phyloP scores from a whole-genome alignment of 2,888 invertebrate species.

The Orthosia gothica region DNA sequence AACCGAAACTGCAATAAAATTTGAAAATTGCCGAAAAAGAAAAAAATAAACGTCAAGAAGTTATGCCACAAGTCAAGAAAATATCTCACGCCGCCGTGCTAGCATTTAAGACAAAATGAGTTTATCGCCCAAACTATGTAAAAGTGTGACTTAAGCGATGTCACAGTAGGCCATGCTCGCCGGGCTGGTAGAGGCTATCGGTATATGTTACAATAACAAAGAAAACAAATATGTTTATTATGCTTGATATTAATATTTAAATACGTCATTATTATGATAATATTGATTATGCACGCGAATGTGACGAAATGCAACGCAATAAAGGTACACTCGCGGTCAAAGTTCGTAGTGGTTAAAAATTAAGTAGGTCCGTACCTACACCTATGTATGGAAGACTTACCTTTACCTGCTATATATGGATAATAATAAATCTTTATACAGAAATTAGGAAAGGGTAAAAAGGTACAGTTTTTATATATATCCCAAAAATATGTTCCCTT shows the following conservation, averaged over 20 bases:
- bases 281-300: slow-evolving; percentile 3
- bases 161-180: too few relatives aligned
- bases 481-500: too few relatives aligned
- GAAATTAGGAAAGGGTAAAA: too few relatives aligned
- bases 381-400: not conserved
- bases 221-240: not conserved
- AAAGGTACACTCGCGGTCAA: slow-evolving; percentile 6
- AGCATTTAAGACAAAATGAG: too few relatives aligned
- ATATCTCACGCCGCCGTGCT: too few relatives aligned
- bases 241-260: not conserved
- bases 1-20: too few relatives aligned
- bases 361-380: not conserved
- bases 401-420: slow-evolving; percentile 30
- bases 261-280: not conserved
- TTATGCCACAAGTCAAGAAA: too few relatives aligned
- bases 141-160: too few relatives aligned
- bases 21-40: too few relatives aligned
- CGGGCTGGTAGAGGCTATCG: not conserved
- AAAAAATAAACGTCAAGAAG: too few relatives aligned
- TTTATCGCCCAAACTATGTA: too few relatives aligned
- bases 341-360: slow-evolving; percentile 30
- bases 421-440: not conserved
- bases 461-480: too few relatives aligned
- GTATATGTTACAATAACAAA: slow-evolving; percentile 5
- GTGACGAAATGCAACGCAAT: slow-evolving; percentile 14